Base-by-base conservation (phyloP, 1,140 invertebrate genomes). In the Drosophila kurseongensis region DNA sequence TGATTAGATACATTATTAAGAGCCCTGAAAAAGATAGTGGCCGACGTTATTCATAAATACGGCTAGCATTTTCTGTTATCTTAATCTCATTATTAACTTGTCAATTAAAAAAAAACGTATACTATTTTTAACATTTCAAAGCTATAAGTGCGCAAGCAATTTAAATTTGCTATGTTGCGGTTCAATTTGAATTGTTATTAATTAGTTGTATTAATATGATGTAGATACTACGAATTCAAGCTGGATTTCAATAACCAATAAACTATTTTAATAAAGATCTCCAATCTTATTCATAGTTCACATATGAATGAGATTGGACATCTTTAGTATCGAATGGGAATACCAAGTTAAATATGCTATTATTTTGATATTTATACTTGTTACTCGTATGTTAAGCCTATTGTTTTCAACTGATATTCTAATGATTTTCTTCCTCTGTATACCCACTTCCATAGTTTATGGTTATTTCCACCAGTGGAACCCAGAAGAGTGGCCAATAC, bases 401-500 rank as follows among this genome's bases (percentile, higher is more conserved):
- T 13, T n/a, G 4, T 40, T n/a, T n/a, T 40, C 5, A 5, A 9
- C 42, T 18, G 8, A n/a, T n/a, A 27, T 10, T 35, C 4, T 12
- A 1, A 35, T 5, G 4, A 9, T 7, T 16, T 40, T 61, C 9
- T 14, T 8, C 12, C 10, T 3, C 14, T 48, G 45, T 14, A 13
- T 12, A 14, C 10, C 9, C 13, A 23, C 23, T 10, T 29, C 7
- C 35, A 13, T 36, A 13, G 32, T 52, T 36, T 16, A 52, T 18
- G 16, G 32, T 13, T 12, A 18, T 18, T 45, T n/a, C n/a, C 23
- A 32, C 9, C 5, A 14, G 12, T 4, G 2, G 5, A 36, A 36
- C 12, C 16, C n/a, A 41, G n/a, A 44, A 73, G 51, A 51, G 18
- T 42, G 50, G 29, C 35, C 45, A 40, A 38, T 35, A 63, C 40